These are phyloP conservation scores for Paratrypauchen microcephalus DNA, from an alignment of 2,797 vertebrate species.

Conservation along the genomic window DNA sequence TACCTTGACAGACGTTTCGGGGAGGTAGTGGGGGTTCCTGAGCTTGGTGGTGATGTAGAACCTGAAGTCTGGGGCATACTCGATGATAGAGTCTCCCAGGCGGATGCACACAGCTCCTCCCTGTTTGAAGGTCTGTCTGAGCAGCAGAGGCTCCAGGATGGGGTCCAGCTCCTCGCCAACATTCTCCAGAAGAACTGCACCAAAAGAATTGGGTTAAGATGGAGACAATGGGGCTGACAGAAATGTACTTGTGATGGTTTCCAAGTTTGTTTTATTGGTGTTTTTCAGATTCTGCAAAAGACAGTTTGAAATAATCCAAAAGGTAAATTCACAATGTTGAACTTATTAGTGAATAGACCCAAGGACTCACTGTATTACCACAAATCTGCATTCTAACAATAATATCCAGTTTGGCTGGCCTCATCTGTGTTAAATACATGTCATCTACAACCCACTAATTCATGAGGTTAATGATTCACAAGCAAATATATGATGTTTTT, in stretches of 20 bases:
- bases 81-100: conserved; percentile 84
- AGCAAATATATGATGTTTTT: too few relatives aligned
- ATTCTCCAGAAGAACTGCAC: conserved; percentile 86
- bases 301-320: too few relatives aligned
- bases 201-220: neutral
- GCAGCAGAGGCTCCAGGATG: conserved; percentile 86
- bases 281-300: too few relatives aligned
- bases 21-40: conserved; percentile 88
- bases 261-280: too few relatives aligned
- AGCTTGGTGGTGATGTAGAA: conserved; percentile 92
- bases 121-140: conserved; percentile 90
- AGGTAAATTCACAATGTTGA: too few relatives aligned
- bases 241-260: neutral
- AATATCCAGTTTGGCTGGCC: too few relatives aligned
- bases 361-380: too few relatives aligned
- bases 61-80: conserved; percentile 86
- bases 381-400: too few relatives aligned
- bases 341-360: too few relatives aligned
- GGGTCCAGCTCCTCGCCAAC: conserved; percentile 88
- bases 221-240: neutral
- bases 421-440: too few relatives aligned
- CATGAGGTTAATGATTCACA: too few relatives aligned
- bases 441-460: too few relatives aligned
- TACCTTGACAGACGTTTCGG: conserved; percentile 88
- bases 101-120: conserved; percentile 84